These are phyloP conservation scores for Anas acuta DNA, from an alignment of 2,797 vertebrate species.

Conservation along the genomic window DNA sequence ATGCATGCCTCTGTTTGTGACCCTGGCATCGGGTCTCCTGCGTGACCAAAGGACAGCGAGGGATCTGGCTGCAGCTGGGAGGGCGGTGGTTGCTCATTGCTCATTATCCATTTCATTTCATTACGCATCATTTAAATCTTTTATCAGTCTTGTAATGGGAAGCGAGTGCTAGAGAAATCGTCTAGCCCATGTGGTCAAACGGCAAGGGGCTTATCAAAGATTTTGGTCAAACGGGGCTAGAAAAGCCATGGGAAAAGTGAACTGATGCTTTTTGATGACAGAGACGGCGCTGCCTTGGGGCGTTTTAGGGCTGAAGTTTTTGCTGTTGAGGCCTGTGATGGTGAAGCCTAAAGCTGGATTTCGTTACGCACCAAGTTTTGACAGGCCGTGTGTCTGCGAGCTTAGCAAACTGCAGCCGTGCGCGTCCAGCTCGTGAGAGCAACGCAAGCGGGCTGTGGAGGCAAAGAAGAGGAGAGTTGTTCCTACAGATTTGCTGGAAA, in stretches of 20 bases:
- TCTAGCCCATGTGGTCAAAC: neutral
- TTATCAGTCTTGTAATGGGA: neutral
- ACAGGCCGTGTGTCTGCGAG: accelerated
- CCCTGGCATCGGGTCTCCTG: neutral
- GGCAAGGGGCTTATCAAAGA: neutral
- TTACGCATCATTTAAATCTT: neutral
- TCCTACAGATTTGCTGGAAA: neutral
- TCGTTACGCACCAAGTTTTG: neutral
- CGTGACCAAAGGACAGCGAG: too few species aligned
- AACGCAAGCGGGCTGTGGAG: accelerated
- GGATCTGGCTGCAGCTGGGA: neutral
- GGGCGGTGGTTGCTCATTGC: neutral
- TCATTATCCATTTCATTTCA: neutral
- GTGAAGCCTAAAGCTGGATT: neutral
- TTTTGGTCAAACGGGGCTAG: neutral
- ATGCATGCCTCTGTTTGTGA: accelerated
- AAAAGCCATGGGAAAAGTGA: neutral
- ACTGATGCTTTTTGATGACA: neutral
- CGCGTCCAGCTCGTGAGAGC: accelerated
- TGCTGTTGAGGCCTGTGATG: accelerated
- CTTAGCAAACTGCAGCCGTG: accelerated
- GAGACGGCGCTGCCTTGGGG: neutral
- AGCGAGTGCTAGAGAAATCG: neutral
- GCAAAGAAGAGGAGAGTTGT: neutral
- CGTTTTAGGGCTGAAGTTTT: neutral